phyloP scores from a whole-genome alignment of 2,888 invertebrate genomes.

The Branchellion lobata region DNA sequence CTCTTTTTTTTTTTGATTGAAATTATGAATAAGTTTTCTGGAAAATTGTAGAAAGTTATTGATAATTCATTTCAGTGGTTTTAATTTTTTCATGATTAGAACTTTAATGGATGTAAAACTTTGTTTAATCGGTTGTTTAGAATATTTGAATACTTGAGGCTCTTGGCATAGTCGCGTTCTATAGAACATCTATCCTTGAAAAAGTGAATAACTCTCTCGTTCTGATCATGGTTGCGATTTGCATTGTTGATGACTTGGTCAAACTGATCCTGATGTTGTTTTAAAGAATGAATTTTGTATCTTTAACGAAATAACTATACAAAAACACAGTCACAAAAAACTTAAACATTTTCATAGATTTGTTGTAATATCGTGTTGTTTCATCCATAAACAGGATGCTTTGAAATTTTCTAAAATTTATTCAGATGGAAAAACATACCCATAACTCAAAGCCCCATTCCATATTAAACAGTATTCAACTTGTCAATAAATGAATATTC shows the following conservation, averaged over 20 bases:
- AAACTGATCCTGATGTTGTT: conserved; percentile 88
- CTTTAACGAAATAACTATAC: neutral
- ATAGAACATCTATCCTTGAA: conserved; percentile 90
- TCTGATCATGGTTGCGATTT: conserved; percentile 93
- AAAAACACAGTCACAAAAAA: neutral
- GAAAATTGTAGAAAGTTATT: too few species aligned
- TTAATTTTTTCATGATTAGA: too few species aligned
- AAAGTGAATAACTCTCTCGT: conserved; percentile 93
- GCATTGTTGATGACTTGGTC: conserved; percentile 93
- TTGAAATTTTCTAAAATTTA: neutral
- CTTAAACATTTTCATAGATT: neutral
- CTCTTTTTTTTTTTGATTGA: conserved; percentile 96
- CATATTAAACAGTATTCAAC: conserved; percentile 21
- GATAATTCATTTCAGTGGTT: too few species aligned
- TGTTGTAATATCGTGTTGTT: too few species aligned
- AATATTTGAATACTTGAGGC: conserved; percentile 64
- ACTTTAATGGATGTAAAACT: too few species aligned
- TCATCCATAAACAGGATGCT: neutral
- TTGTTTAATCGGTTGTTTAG: too few species aligned
- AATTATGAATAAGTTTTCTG: conserved; percentile 93
- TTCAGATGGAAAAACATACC: conserved; percentile 17
- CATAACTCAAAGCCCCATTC: conserved; percentile 42
- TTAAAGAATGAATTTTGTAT: neutral
- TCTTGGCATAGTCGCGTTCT: conserved; percentile 88
- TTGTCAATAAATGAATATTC: neutral